A percentile compares a stretch with the other conserved stretches of the same genome.
phyloP scores from a whole-genome alignment of 2,797 vertebrate genomes.

The Nasua narica region DNA sequence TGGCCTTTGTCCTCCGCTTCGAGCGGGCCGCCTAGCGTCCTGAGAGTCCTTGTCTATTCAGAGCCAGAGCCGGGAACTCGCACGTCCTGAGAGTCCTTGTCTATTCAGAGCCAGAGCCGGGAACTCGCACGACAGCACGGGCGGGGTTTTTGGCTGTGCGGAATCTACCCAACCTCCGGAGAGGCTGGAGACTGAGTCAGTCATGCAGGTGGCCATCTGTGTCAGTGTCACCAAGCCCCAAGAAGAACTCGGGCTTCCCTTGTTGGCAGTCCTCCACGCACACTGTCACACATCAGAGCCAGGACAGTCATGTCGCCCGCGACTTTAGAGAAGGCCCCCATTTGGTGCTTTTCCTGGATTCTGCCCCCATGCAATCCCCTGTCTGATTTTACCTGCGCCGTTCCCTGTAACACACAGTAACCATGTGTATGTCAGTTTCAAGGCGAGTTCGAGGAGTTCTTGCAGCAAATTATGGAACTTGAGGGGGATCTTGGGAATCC shows the following conservation, averaged over 20 bases:
- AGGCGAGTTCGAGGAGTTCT: not conserved
- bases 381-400: not conserved
- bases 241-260: not conserved
- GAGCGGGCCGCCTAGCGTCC: no score
- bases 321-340: not conserved
- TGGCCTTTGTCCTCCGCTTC: not conserved
- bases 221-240: not conserved
- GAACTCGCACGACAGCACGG: no score
- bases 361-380: no score
- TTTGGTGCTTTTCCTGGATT: not conserved
- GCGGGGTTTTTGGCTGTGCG: not conserved
- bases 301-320: not conserved
- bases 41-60: not conserved
- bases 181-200: not conserved
- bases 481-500: not conserved
- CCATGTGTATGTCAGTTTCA: not conserved
- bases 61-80: not conserved
- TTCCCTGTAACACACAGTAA: not conserved
- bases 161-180: not conserved
- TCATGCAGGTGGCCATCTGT: not conserved
- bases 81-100: no score
- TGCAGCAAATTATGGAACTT: not conserved
- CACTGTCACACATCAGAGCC: not conserved
- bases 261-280: no score
- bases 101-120: no score